Evolutionary conservation across 2,888 invertebrate genomes (phyloP), one percentile per base, ranked within the genome.

Genomic region (Hofmannophila pseudospretella): DNA sequence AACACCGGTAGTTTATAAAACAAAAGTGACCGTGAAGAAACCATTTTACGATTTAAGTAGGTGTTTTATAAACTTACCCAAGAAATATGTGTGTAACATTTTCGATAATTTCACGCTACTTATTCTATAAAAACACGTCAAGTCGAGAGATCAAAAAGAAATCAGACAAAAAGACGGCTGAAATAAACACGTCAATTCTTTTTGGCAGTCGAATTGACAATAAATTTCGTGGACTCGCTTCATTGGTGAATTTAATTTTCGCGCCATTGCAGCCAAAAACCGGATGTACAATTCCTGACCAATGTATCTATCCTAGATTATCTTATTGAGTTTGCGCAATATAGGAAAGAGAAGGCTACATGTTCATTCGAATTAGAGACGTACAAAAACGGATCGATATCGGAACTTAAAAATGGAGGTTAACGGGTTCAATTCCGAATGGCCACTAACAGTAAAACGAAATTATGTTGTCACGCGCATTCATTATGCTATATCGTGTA

Each of bases 11-110:
- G 45, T 49, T 54, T 45, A 39, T 25, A 44, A 41, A 20, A 25
- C 19, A 9, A 36, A 36, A 37, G 29, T n/a, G 42, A 50, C 45
- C 47, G 39, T 47, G 43, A 50, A 56, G 38, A 39, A 40, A 25
- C 42, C 36, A 58, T 61, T 67, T 63, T 55, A 72, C 48, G 54
- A 53, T 55, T 22, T 44, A 56, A 61, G 58, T 47, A 35, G 44
- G 49, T 72, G 65, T 79, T 79, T 55, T 57, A 51, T 51, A 67
- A 74, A 77, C 81, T 67, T 71, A 85, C 85, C 76, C 49, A 86
- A 46, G 50, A 59, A 64, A 49, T 68, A 54, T 32, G 61, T 61
- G 48, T 58, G 55, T 44, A 77, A 58, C 85, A 85, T 85, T 64
- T 59, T 70, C 34, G 8, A 43, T 45, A 51, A 66, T 63, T 63